Evolutionary conservation across 2,888 invertebrate species (phyloP), one percentile per base, ranked within the genome.

Genomic region (Sinopyrophorus schimmeli): DNA sequence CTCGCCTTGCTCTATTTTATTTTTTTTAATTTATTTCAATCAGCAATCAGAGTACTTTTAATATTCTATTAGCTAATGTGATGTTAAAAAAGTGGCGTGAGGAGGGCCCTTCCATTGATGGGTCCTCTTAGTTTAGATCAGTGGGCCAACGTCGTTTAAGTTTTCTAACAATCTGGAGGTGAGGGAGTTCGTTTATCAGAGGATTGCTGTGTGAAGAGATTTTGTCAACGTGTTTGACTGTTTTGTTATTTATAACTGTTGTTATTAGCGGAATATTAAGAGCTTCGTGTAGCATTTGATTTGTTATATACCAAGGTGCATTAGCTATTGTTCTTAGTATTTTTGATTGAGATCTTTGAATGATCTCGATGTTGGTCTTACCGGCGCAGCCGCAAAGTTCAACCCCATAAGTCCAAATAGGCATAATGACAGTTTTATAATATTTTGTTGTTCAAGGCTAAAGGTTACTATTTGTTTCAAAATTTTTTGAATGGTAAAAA

Each of bases 261-360:
- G 2, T 12, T 5, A 28, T 1, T 1, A 28, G 3, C 12, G 4
- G 28, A 7, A 28, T 28, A n/a, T 14, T 6, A 1, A 34, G 34
- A 11, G 20, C 34, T 10, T 21, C 12, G 14, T 34, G 34, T 2
- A 34, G 4, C 18, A 21, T 21, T 12, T 34, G 11, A 5, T 34
- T 34, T 1, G 34, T 20, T 7, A 34, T 21, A 10, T 20, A 34
- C 34, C 21, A 21, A 5, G 2, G 11, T 2, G 34, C 34, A 12
- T 34, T 12, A 14, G n/a, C n/a, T 10, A 34, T 9, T 11, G 11
- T 11, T 34, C 34, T 4, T 7, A 34, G 12, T 6, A 21, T 34
- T 34, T 34, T 34, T 3, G 20, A 34, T 12, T 34, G 34, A 11
- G 9, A 20, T 20, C 34, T 20, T 20, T 34, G 21, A 1, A 21